Percentiles rank a stretch among this genome's conserved stretches.
Evolutionary conservation across 1,140 invertebrate species (phyloP).

Genomic region (Pseudomyrmex sp.): DNA sequence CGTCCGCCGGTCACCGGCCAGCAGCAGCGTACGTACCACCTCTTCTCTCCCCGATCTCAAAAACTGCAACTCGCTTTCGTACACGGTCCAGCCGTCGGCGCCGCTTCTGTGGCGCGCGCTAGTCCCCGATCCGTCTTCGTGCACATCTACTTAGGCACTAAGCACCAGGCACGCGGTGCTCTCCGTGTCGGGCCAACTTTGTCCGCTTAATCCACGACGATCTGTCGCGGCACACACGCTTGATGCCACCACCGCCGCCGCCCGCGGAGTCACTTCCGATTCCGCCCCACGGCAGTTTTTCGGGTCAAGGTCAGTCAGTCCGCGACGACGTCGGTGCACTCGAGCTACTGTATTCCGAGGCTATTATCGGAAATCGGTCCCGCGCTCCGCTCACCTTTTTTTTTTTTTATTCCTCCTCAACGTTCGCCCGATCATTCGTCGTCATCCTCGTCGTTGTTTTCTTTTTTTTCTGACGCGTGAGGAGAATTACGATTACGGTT

Average conservation of each 20-base stretch:
- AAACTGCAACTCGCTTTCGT: conserved; percentile 40
- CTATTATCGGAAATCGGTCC: background rate
- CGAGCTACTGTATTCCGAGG: background rate
- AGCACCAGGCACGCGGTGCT: conserved; percentile 8
- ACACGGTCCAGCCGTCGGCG: conserved; percentile 44
- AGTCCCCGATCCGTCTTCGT: conserved; percentile 40
- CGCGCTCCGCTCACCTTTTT: background rate
- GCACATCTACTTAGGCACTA: conserved; percentile 64
- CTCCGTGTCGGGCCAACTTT: conserved; percentile 29
- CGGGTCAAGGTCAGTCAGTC: conserved; percentile 63
- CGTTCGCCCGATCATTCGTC: background rate
- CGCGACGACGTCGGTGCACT: background rate
- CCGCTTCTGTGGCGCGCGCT: conserved; percentile 42
- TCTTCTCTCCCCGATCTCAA: conserved; percentile 29
- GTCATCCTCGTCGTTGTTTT: background rate
- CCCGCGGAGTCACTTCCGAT: conserved; percentile 62
- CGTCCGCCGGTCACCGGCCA: conserved; percentile 62
- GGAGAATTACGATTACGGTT: background rate
- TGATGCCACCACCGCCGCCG: conserved; percentile 37
- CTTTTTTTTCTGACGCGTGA: background rate
- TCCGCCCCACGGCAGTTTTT: conserved; percentile 61
- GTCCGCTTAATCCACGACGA: conserved; percentile 39
- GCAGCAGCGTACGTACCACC: conserved; percentile 57
- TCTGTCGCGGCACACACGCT: conserved; percentile 1
- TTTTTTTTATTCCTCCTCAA: conserved; percentile 4